Evolutionary conservation across 2,888 invertebrate genomes (phyloP).

Genomic region (Bombyx huttoni): DNA sequence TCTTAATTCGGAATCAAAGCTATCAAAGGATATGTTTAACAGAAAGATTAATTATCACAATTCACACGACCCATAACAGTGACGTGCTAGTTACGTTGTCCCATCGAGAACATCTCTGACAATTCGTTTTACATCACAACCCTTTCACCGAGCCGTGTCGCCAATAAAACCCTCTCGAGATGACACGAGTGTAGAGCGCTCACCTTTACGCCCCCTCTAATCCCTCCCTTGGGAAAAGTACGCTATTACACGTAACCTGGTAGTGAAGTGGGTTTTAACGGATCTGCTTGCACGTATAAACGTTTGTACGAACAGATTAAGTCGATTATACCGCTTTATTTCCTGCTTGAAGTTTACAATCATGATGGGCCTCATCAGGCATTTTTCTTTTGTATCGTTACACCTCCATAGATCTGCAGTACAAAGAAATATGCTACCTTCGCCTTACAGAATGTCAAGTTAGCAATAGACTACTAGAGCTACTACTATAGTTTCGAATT

Average conservation of each 20-base stretch:
- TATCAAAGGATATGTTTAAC: too few relatives aligned
- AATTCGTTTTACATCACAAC: slow-evolving; percentile 26
- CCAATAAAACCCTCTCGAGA: slow-evolving; percentile 24
- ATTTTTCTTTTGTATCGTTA: background rate
- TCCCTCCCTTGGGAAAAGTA: slow-evolving; percentile 15
- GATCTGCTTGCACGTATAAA: background rate
- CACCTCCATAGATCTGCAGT: background rate
- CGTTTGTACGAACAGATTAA: background rate
- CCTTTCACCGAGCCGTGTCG: slow-evolving; percentile 20
- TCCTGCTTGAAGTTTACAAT: background rate
- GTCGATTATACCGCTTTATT: background rate
- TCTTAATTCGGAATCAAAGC: too few relatives aligned
- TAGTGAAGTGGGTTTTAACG: slow-evolving; percentile 11
- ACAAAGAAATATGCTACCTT: background rate
- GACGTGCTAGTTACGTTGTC: too few relatives aligned
- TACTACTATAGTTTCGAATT: too few relatives aligned
- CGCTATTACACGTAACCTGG: slow-evolving; percentile 10
- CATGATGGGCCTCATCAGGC: background rate
- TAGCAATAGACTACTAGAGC: too few relatives aligned
- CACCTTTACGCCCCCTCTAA: slow-evolving; percentile 23
- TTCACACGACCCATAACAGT: too few relatives aligned
- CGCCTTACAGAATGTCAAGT: too few relatives aligned
- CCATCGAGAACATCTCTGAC: slow-evolving; percentile 6
- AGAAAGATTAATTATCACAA: too few relatives aligned
- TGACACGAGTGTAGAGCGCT: slow-evolving; percentile 13